Conservation (phyloP, 2,888 invertebrate genomes). For the Carterocephalus palaemon region DNA sequence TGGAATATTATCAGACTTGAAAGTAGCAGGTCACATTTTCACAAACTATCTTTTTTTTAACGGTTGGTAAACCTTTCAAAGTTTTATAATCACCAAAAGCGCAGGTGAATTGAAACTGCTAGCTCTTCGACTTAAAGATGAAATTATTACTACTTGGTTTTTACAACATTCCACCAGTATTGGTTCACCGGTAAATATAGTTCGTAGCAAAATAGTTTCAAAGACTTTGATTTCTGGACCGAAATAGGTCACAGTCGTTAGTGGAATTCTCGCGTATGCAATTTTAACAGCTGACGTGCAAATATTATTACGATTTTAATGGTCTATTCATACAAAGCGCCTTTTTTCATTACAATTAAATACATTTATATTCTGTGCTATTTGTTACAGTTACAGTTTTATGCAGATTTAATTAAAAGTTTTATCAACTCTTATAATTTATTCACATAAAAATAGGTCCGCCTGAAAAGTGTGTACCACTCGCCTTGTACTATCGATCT, state of each 20-base stretch:
- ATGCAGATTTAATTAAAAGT: slow-evolving; percentile 8
- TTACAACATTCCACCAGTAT: no score
- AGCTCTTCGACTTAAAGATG: no score
- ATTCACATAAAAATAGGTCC: slow-evolving; percentile 4
- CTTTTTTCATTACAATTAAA: slow-evolving; percentile 10
- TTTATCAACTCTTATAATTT: slow-evolving; percentile 4
- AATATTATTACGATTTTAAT: slow-evolving; percentile 22
- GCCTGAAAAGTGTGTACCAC: no score
- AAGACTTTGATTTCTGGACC: slow-evolving; percentile 16
- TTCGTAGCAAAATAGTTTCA: slow-evolving; percentile 12
- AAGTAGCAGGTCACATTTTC: no score
- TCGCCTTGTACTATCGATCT: no score
- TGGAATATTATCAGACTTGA: no score
- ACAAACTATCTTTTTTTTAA: no score
- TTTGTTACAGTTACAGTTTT: slow-evolving; percentile 5
- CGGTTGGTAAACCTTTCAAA: no score
- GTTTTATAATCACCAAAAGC: no score
- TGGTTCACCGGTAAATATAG: slow-evolving; percentile 5
- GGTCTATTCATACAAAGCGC: slow-evolving; percentile 11
- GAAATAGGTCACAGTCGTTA: slow-evolving; percentile 22
- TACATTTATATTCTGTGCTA: slow-evolving; percentile 7
- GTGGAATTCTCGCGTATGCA: slow-evolving; percentile 20
- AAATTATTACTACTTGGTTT: no score
- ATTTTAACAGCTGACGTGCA: slow-evolving; percentile 22
- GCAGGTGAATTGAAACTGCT: no score